Conservation (phyloP, 2,113 vertebrate genomes). For the Ictidomys tridecemlineatus region DNA sequence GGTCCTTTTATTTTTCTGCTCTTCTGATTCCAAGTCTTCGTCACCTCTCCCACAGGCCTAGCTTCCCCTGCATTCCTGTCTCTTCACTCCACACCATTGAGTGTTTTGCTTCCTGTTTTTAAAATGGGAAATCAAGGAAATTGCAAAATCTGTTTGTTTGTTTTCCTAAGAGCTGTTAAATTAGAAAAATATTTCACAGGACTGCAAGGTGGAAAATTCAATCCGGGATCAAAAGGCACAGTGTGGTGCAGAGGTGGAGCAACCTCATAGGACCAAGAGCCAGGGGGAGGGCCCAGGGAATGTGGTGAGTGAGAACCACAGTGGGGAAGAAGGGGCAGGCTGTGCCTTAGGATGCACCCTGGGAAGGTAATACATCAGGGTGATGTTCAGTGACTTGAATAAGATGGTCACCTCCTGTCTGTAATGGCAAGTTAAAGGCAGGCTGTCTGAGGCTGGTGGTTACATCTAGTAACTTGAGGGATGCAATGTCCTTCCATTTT, state of each 20-base stretch:
- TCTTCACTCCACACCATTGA: not conserved
- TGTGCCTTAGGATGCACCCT: fast-evolving
- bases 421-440: not conserved
- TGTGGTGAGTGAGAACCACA: not conserved
- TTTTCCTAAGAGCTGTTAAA: not conserved
- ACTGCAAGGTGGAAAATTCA: not conserved
- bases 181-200: not conserved
- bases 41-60: not conserved
- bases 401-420: no score
- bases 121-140: not conserved
- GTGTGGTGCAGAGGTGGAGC: no score
- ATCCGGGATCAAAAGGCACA: not conserved
- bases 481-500: not conserved
- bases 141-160: not conserved
- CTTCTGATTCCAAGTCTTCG: not conserved
- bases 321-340: no score
- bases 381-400: not conserved
- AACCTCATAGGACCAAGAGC: not conserved
- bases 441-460: no score
- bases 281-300: fast-evolving
- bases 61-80: not conserved
- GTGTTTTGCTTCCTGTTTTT: not conserved
- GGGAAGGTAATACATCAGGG: not conserved
- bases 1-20: not conserved
- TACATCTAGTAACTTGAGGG: not conserved